phyloP scores from a whole-genome alignment of 2,797 vertebrate species.

The Malurus splendens region DNA sequence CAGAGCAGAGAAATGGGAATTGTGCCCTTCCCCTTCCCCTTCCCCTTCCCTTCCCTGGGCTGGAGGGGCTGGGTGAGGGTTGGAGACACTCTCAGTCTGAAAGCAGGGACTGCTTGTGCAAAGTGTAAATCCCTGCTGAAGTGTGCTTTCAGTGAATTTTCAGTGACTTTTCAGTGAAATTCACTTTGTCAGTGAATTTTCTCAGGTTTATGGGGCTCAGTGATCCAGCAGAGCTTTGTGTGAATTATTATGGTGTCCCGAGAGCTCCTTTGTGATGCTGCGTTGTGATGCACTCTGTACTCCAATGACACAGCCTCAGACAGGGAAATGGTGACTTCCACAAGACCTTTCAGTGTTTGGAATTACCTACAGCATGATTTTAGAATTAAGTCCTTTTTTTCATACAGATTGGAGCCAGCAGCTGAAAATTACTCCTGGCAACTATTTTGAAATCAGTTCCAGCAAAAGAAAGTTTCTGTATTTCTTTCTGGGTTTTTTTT shows the following conservation, averaged over 20 bases:
- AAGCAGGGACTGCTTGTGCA: background rate
- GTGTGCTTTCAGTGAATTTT: no score
- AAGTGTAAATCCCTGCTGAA: background rate
- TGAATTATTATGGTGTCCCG: background rate
- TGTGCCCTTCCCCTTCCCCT: background rate
- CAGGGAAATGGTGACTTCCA: background rate
- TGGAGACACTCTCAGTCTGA: accelerated
- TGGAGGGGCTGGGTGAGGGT: background rate
- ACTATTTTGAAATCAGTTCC: background rate
- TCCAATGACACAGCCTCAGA: background rate
- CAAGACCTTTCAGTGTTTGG: background rate
- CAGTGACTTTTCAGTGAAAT: no score
- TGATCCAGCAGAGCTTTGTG: accelerated
- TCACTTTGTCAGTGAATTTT: background rate
- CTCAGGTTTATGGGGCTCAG: background rate
- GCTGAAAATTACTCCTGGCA: background rate
- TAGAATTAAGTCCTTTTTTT: background rate
- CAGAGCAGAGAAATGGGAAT: accelerated
- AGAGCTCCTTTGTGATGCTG: background rate
- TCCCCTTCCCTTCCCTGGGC: background rate
- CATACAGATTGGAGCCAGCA: background rate
- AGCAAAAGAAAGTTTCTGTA: background rate
- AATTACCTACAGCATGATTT: background rate
- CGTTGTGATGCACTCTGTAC: background rate
- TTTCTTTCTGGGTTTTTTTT: background rate